A percentile compares a stretch with the other conserved stretches of the same genome.
Conservation (phyloP, 2,888 invertebrate species). For the Sphinx pinastri region DNA sequence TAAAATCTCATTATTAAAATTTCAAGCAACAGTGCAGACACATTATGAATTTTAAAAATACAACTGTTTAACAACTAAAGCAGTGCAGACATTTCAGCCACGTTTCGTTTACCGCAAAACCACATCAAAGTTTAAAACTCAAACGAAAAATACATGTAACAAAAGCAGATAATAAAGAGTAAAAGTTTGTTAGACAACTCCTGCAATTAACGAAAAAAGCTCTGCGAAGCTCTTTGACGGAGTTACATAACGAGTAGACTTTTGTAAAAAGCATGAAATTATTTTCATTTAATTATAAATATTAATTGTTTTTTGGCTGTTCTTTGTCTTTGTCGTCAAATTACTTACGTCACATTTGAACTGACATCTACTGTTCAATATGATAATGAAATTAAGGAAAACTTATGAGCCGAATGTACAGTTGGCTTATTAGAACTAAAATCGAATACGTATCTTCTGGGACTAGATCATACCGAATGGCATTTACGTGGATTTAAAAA, state of each 20-base stretch:
- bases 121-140: slow-evolving; percentile 23
- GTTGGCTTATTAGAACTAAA: too few relatives aligned
- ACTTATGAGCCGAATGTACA: too few relatives aligned
- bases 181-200: slow-evolving; percentile 30
- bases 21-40: background rate
- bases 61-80: background rate
- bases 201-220: slow-evolving; percentile 30
- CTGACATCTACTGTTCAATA: too few relatives aligned
- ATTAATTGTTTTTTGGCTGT: background rate
- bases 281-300: slow-evolving; percentile 20
- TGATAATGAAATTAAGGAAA: too few relatives aligned
- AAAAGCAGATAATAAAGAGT: slow-evolving; percentile 28
- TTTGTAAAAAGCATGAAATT: slow-evolving; percentile 14
- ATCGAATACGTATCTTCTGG: too few relatives aligned
- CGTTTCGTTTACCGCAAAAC: slow-evolving; percentile 30
- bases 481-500: too few relatives aligned
- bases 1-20: too few relatives aligned
- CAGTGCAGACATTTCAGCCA: background rate
- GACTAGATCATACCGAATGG: too few relatives aligned
- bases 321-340: background rate
- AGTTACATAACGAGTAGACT: slow-evolving; percentile 27
- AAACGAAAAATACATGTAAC: slow-evolving; percentile 29
- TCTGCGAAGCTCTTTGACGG: slow-evolving; percentile 13
- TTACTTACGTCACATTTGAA: background rate
- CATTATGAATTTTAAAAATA: slow-evolving; percentile 5